These are phyloP conservation scores for Cantharis rufa DNA, from an alignment of 2,888 invertebrate genomes.

Conservation along the genomic window DNA sequence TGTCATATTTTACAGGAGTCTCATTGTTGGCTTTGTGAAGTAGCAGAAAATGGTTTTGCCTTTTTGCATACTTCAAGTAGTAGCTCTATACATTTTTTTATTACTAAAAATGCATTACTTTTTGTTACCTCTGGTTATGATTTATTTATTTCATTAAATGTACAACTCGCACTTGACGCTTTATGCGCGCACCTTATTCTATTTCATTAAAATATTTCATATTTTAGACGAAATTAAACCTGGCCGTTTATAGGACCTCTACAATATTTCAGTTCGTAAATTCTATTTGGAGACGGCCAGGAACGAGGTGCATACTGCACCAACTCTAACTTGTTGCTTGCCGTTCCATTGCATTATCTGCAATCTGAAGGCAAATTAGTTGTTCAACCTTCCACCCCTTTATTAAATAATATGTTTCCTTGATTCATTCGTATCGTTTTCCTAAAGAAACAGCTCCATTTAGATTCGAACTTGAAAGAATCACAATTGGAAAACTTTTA, in stretches of 20 bases:
- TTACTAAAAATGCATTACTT: neutral
- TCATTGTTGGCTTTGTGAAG: constrained; percentile 40
- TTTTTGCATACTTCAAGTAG: neutral
- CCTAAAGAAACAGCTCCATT: no score
- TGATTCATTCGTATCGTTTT: no score
- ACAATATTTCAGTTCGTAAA: neutral
- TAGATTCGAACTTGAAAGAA: no score
- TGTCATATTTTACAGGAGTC: constrained; percentile 46
- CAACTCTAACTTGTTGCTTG: neutral
- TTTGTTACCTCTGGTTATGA: neutral
- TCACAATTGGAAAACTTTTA: no score
- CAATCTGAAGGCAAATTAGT: neutral
- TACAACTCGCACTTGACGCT: neutral
- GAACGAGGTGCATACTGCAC: neutral
- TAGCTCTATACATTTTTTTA: neutral
- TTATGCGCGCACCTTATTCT: neutral
- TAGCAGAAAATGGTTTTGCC: neutral
- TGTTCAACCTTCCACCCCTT: no score
- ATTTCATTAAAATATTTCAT: neutral
- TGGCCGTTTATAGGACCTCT: neutral
- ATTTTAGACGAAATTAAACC: neutral
- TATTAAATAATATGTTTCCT: neutral
- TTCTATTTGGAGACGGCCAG: neutral
- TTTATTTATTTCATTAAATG: neutral
- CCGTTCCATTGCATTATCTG: neutral